These are phyloP conservation scores for Dendrolimus kikuchii DNA, from an alignment of 1,140 invertebrate species.

Conservation along the genomic window DNA sequence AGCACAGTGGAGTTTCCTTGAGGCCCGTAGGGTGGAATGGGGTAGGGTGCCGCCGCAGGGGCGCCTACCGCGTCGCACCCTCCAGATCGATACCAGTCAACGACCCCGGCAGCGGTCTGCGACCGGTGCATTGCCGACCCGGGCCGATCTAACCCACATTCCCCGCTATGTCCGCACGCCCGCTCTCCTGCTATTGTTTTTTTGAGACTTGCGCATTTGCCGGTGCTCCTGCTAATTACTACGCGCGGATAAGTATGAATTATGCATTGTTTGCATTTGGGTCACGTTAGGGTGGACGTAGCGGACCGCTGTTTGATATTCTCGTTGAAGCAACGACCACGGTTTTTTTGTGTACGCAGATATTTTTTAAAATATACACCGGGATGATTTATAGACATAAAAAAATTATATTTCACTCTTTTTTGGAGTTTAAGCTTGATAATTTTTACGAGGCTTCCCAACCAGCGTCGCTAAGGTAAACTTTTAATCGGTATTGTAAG, in stretches of 20 bases:
- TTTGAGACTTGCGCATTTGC: neutral
- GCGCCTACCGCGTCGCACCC: constrained; percentile 35
- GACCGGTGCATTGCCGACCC: constrained; percentile 51
- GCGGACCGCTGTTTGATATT: neutral
- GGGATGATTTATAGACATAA: no score
- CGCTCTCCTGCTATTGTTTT: constrained; percentile 19
- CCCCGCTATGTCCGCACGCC: constrained; percentile 5
- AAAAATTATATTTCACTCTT: no score
- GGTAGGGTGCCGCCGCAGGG: constrained; percentile 43
- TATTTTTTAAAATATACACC: no score
- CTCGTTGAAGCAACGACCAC: no score
- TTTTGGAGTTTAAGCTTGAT: no score
- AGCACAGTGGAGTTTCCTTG: constrained; percentile 13
- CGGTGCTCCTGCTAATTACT: constrained; percentile 36
- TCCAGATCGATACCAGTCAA: constrained; percentile 61
- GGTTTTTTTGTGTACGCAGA: no score
- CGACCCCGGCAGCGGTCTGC: constrained; percentile 46
- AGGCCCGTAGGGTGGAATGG: constrained; percentile 19
- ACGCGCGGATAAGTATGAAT: constrained; percentile 33
- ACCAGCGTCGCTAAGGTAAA: no score
- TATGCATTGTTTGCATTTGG: constrained; percentile 32
- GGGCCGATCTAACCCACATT: constrained; percentile 62
- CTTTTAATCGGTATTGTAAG: no score
- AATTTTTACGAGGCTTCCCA: no score
- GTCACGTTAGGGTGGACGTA: constrained; percentile 18